Evolutionary conservation across 2,797 vertebrate species (phyloP), one percentile per base, ranked within the genome.

Genomic region (Myotis findleyi): DNA sequence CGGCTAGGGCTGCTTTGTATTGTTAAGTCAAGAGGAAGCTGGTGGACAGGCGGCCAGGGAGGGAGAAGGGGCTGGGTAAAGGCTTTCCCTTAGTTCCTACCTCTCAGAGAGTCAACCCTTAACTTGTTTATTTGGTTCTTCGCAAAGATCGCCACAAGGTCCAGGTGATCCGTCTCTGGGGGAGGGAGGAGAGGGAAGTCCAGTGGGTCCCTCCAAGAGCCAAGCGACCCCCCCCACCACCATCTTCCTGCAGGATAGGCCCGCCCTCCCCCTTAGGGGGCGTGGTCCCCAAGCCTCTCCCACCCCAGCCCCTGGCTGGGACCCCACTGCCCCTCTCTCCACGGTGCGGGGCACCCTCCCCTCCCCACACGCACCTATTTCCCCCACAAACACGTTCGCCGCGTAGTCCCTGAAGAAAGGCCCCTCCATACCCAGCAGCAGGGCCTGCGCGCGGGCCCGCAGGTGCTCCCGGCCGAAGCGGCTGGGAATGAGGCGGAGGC

Each of bases 381-480:
- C 73, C 33, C 97, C 97, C 62, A 93, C 91, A 27, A 96, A 98
- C 4, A 55, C 92, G 7, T 91, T 83, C 12, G 76, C 5, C 3
- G 97, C 71, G 2, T 96, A 97, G 94, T 97, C 94, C 10, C 82
- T 55, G 92, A 97, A 97, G 96, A 98, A 98, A 3, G 82, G n/a
- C 10, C 95, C 96, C 90, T 96, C 85, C 97, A 98, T 97, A 96
- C 89, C 83, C 51, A 33, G 49, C 25, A 97, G 85, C 82, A 97
- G 82, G 8, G 72, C 80, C 85, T 30, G 59, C 2, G 97, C 96
- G 16, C 95, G 95, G 5, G 59, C 83, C 79, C 18, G 86, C 92
- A 91, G 30, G 87, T 7, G 66, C 51, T 33, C 30, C 0, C 0
- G 1, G 0, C 27, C 55, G 85, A 98, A 96, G 89, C 53, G 79